Evolutionary conservation across 2,797 vertebrate genomes (phyloP).

Genomic region (Myotis daubentonii): DNA sequence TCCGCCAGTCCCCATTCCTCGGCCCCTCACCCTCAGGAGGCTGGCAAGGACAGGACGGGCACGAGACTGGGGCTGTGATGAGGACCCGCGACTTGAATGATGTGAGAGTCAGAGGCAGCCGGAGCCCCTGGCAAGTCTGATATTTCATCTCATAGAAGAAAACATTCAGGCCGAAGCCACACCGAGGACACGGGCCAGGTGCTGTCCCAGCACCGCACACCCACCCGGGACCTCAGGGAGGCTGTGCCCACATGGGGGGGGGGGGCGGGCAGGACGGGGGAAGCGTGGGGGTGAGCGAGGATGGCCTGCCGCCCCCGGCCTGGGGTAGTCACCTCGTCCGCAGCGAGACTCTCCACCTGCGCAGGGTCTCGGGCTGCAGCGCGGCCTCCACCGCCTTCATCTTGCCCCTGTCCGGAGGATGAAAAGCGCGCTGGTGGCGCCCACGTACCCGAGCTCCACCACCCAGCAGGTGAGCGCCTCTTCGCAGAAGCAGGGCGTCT

Average conservation of each 20-base stretch:
- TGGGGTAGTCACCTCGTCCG: constrained; percentile 55
- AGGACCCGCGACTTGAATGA: rapidly evolving
- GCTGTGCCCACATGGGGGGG: rapidly evolving
- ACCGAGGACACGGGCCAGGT: rapidly evolving
- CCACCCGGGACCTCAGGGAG: rapidly evolving
- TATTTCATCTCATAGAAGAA: background rate
- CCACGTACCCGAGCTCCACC: constrained; percentile 87
- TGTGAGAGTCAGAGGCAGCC: background rate
- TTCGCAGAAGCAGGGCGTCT: constrained; percentile 86
- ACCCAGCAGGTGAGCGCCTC: constrained; percentile 84
- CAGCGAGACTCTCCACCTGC: constrained; percentile 82
- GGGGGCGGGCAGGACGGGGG: rapidly evolving
- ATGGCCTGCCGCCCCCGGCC: rapidly evolving
- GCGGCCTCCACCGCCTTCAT: constrained; percentile 87
- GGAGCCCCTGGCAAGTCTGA: background rate
- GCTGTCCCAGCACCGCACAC: rapidly evolving
- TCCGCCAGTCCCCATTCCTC: rapidly evolving
- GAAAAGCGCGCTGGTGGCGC: constrained; percentile 82
- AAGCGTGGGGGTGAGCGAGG: rapidly evolving
- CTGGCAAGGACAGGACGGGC: background rate
- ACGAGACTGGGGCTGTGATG: rapidly evolving
- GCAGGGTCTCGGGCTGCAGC: constrained; percentile 85
- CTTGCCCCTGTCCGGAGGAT: constrained; percentile 89
- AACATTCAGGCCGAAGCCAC: background rate
- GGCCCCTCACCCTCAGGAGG: background rate